Conservation (phyloP, 2,888 invertebrate genomes). For the Drosophila eohydei region DNA sequence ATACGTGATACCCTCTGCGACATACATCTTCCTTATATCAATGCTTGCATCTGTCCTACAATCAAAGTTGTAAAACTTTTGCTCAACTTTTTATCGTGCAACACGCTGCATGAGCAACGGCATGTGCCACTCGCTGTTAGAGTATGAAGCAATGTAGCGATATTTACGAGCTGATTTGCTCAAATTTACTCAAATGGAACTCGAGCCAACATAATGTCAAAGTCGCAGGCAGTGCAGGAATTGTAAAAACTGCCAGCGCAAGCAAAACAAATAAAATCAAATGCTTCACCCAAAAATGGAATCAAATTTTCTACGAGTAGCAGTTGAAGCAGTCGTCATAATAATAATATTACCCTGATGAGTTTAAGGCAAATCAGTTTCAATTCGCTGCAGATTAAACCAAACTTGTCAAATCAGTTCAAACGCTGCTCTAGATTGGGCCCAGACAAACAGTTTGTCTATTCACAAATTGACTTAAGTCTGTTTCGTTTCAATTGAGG, state of each 20-base stretch:
- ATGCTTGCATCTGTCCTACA: not conserved
- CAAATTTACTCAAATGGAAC: slow-evolving; percentile 58
- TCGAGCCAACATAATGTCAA: slow-evolving; percentile 50
- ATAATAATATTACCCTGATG: slow-evolving; percentile 42
- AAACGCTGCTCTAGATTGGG: not conserved
- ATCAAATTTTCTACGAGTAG: slow-evolving; percentile 12
- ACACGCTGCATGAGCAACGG: not conserved
- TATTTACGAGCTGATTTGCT: slow-evolving; percentile 69
- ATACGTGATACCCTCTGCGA: not conserved
- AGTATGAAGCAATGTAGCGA: slow-evolving; percentile 13
- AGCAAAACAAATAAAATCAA: slow-evolving; percentile 24
- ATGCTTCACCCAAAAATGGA: slow-evolving; percentile 33
- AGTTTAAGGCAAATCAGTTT: slow-evolving; percentile 40
- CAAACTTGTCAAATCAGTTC: slow-evolving; percentile 8
- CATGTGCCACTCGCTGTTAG: not conserved
- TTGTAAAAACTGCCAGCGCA: slow-evolving; percentile 47
- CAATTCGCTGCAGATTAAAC: slow-evolving; percentile 3
- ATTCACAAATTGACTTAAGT: not conserved
- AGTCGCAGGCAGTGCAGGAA: slow-evolving; percentile 7
- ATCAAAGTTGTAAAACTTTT: not conserved
- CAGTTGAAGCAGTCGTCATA: slow-evolving; percentile 31
- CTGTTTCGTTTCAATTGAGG: not conserved
- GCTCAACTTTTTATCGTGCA: not conserved
- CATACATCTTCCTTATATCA: not conserved
- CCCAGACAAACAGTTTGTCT: slow-evolving; percentile 2